A percentile compares a stretch with the other conserved stretches of the same genome.
Evolutionary conservation across 1,140 invertebrate species (phyloP).

Genomic region (Metaphire vulgaris): DNA sequence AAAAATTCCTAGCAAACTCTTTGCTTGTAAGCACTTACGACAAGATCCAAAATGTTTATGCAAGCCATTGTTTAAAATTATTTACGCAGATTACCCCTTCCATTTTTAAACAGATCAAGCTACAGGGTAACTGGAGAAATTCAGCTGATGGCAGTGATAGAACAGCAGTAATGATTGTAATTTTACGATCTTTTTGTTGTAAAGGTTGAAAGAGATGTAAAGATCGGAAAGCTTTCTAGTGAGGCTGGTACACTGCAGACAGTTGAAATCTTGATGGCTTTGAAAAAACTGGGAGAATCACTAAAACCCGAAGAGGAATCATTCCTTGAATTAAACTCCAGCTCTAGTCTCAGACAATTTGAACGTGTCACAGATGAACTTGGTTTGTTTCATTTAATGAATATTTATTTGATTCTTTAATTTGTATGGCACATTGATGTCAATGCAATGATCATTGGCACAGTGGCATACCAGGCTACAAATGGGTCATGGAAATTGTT

Average conservation of each 20-base stretch:
- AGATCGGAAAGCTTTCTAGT: conserved; percentile 52
- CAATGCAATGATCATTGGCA: not conserved
- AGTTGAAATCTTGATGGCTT: conserved; percentile 63
- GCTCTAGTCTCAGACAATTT: conserved; percentile 55
- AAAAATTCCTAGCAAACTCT: too few species aligned
- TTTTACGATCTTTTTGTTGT: conserved; percentile 18
- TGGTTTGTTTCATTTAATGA: conserved; percentile 43
- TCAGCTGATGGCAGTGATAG: not conserved
- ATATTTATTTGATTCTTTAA: too few species aligned
- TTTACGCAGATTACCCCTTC: not conserved
- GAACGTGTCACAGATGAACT: conserved; percentile 55
- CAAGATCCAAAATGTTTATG: not conserved
- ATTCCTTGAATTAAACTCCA: conserved; percentile 58
- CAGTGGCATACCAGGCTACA: too few species aligned
- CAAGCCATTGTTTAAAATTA: not conserved
- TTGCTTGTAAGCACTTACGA: not conserved
- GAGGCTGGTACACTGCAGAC: conserved; percentile 51
- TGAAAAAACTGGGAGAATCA: conserved; percentile 64
- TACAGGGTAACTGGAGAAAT: not conserved
- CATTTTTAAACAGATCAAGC: not conserved
- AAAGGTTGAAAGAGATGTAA: conserved; percentile 53
- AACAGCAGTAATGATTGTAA: not conserved
- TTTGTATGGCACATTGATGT: not conserved
- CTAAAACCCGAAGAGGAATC: conserved; percentile 58
- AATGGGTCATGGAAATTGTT: too few species aligned